A percentile compares a stretch with the other conserved stretches of the same genome.
Conservation (phyloP, 2,113 vertebrate genomes). For the Vombatus ursinus region DNA sequence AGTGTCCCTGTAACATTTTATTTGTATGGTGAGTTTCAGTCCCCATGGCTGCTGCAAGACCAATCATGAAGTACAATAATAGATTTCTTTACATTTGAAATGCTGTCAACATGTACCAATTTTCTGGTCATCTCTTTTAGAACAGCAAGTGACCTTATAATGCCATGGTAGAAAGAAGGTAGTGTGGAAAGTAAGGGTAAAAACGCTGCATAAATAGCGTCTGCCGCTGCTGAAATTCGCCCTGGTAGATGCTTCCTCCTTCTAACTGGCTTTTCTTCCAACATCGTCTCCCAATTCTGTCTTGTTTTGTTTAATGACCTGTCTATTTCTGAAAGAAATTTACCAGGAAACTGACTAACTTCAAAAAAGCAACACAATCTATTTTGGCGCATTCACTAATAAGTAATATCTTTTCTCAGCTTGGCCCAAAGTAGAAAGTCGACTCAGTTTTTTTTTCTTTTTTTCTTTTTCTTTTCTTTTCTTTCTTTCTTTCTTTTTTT, state of each 20-base stretch:
- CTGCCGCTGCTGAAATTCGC: conserved; percentile 33
- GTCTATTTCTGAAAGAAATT: conserved; percentile 68
- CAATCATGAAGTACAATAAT: conserved; percentile 10
- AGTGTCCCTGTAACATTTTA: neutral
- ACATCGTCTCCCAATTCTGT: conserved; percentile 57
- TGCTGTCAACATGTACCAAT: neutral
- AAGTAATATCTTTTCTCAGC: conserved; percentile 65
- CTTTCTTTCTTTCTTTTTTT: neutral
- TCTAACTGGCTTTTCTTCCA: conserved; percentile 61
- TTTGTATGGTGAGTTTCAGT: conserved; percentile 5
- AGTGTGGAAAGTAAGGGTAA: conserved; percentile 32
- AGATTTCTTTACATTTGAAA: conserved; percentile 31
- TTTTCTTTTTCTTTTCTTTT: neutral
- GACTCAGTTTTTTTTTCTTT: conserved; percentile 21
- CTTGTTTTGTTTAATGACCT: conserved; percentile 73
- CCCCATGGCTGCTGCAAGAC: conserved; percentile 12
- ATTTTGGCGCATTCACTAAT: conserved; percentile 67
- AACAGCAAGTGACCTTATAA: conserved; percentile 5
- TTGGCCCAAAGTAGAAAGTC: conserved; percentile 59
- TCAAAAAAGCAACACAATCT: conserved; percentile 59
- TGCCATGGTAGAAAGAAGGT: conserved; percentile 14
- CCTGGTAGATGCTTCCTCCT: conserved; percentile 47
- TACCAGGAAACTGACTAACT: conserved; percentile 76
- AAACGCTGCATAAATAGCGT: neutral
- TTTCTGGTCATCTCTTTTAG: neutral